Percentiles rank a stretch among this genome's conserved stretches.
Conservation (phyloP, 2,888 invertebrate species). For the Epinotia brunnichana region DNA sequence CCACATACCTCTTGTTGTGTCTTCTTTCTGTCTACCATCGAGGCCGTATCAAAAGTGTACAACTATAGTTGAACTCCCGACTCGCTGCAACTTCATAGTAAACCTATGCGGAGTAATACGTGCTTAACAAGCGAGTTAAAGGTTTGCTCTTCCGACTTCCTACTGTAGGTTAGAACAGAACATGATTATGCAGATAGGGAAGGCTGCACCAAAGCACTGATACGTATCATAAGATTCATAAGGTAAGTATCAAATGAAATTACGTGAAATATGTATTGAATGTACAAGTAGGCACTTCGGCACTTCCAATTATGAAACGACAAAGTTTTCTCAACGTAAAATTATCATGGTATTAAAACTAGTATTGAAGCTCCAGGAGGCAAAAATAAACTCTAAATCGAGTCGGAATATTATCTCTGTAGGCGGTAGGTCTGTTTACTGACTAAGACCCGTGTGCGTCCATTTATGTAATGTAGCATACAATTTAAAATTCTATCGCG, state of each 20-base stretch:
- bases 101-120: not conserved
- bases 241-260: not conserved
- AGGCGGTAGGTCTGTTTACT: constrained; percentile 24
- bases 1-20: not conserved
- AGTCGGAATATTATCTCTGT: constrained; percentile 17
- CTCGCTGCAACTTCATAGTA: too few species aligned
- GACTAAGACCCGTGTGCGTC: constrained; percentile 15
- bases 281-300: not conserved
- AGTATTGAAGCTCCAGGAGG: constrained; percentile 1
- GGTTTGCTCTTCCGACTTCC: not conserved
- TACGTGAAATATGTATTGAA: not conserved
- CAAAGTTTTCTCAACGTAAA: not conserved
- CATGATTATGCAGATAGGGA: not conserved
- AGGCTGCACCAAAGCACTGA: not conserved
- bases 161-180: too few species aligned
- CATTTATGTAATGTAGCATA: constrained; percentile 34
- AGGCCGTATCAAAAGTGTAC: not conserved
- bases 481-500: constrained; percentile 34
- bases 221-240: not conserved
- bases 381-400: constrained; percentile 10
- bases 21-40: not conserved
- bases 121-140: not conserved
- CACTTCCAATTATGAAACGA: not conserved
- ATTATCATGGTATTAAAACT: not conserved
- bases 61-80: too few species aligned